Percentiles rank a stretch among this genome's conserved stretches.
These are phyloP conservation scores for Scaeva pyrastri DNA, from an alignment of 2,888 invertebrate genomes.

Conservation along the genomic window DNA sequence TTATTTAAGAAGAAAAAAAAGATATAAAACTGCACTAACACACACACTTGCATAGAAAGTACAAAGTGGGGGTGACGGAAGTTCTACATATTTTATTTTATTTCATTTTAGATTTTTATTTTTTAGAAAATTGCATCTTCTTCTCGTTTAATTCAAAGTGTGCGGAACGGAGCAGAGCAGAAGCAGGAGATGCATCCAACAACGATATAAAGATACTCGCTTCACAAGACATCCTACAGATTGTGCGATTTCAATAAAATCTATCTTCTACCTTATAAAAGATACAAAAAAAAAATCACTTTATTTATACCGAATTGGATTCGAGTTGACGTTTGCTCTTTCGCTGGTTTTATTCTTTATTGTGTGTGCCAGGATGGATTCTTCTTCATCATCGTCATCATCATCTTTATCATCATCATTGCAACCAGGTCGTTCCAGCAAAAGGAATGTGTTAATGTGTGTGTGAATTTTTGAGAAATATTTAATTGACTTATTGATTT, in stretches of 20 bases:
- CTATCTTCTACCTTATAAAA: neutral
- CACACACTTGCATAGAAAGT: neutral
- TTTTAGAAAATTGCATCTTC: constrained; percentile 27
- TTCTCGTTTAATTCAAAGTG: constrained; percentile 17
- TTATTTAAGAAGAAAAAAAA: constrained; percentile 15
- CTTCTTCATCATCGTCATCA: too few relatives aligned
- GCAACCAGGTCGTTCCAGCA: too few relatives aligned
- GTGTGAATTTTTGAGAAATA: neutral
- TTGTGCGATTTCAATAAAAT: constrained; percentile 17
- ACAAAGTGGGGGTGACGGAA: constrained; percentile 27
- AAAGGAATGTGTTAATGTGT: too few relatives aligned
- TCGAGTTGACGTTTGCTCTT: constrained; percentile 59
- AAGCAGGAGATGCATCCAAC: constrained; percentile 4
- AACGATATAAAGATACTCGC: constrained; percentile 14
- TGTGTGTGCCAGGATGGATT: neutral
- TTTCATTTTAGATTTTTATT: neutral
- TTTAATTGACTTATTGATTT: constrained; percentile 43
- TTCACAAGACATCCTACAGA: constrained; percentile 32
- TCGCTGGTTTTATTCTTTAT: constrained; percentile 40
- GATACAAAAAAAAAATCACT: constrained; percentile 7
- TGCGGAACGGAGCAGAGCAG: neutral
- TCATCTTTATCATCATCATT: too few relatives aligned
- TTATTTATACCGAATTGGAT: constrained; percentile 54
- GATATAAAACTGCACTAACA: neutral
- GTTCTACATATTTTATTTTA: neutral